phyloP scores from a whole-genome alignment of 1,140 invertebrate genomes.

The Apis florea region DNA sequence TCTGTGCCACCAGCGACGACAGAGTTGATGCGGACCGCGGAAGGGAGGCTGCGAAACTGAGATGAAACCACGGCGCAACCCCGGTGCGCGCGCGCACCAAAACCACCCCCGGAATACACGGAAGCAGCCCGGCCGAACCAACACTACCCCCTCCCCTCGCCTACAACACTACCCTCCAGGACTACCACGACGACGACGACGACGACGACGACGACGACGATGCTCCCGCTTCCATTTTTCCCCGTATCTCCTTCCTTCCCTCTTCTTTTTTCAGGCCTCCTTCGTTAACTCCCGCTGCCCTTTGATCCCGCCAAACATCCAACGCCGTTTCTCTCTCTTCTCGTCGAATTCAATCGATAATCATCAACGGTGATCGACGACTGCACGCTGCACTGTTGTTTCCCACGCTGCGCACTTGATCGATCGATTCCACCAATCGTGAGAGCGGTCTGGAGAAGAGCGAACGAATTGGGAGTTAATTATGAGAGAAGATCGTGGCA shows the following conservation, averaged over 20 bases:
- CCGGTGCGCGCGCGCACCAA: slow-evolving; percentile 73
- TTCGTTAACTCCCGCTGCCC: not conserved
- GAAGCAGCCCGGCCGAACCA: slow-evolving; percentile 65
- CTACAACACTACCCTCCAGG: slow-evolving; percentile 37
- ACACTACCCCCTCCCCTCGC: slow-evolving; percentile 43
- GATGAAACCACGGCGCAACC: slow-evolving; percentile 73
- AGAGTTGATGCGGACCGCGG: slow-evolving; percentile 72
- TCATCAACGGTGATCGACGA: no score
- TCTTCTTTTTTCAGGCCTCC: not conserved
- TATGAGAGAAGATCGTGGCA: no score
- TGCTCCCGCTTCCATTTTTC: slow-evolving; percentile 28
- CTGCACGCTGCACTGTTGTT: not conserved
- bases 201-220: slow-evolving; percentile 25
- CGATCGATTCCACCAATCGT: not conserved
- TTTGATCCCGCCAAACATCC: not conserved
- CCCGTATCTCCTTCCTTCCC: slow-evolving; percentile 23
- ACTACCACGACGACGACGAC: slow-evolving; percentile 30
- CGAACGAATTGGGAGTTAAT: not conserved
- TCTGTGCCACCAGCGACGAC: slow-evolving; percentile 55
- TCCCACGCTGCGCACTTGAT: not conserved
- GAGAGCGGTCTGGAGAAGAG: not conserved
- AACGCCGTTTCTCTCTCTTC: not conserved
- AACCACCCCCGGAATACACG: slow-evolving; percentile 65
- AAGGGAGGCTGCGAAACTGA: slow-evolving; percentile 80
- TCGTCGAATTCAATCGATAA: not conserved